Evolutionary conservation across 1,140 invertebrate genomes (phyloP).

Genomic region (Sinella curviseta): DNA sequence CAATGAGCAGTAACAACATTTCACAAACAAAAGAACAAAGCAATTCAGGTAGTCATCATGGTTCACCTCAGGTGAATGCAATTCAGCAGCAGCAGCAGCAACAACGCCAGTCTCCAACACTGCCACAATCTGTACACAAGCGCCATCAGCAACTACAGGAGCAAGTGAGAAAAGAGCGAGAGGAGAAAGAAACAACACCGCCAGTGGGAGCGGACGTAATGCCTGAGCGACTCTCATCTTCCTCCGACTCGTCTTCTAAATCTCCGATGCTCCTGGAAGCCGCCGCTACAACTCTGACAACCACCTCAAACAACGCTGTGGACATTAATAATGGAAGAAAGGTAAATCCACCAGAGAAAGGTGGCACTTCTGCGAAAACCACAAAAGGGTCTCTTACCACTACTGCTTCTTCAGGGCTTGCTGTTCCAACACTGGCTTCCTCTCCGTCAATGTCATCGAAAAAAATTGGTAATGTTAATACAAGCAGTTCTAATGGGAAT

Average conservation of each 20-base stretch:
- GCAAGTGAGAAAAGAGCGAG: background rate
- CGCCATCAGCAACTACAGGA: background rate
- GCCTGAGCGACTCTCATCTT: background rate
- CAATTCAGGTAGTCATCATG: too few relatives aligned
- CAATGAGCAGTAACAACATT: background rate
- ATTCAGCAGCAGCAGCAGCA: background rate
- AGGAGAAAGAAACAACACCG: background rate
- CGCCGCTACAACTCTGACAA: background rate
- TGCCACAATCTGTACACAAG: background rate
- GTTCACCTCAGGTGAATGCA: background rate
- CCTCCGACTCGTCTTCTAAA: too few relatives aligned
- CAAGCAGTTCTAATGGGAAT: too few relatives aligned
- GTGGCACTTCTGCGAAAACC: background rate
- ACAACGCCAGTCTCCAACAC: background rate
- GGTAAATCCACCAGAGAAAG: background rate
- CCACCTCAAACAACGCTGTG: background rate
- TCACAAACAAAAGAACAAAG: background rate
- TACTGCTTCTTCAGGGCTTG: too few relatives aligned
- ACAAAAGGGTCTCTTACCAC: background rate
- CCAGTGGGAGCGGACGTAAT: background rate
- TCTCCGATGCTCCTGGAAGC: too few relatives aligned
- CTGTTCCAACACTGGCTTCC: background rate
- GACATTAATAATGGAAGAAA: background rate
- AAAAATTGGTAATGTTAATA: too few relatives aligned
- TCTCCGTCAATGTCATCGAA: too few relatives aligned